Evolutionary conservation across 2,888 invertebrate species (phyloP).

Genomic region (Biston betularia): DNA sequence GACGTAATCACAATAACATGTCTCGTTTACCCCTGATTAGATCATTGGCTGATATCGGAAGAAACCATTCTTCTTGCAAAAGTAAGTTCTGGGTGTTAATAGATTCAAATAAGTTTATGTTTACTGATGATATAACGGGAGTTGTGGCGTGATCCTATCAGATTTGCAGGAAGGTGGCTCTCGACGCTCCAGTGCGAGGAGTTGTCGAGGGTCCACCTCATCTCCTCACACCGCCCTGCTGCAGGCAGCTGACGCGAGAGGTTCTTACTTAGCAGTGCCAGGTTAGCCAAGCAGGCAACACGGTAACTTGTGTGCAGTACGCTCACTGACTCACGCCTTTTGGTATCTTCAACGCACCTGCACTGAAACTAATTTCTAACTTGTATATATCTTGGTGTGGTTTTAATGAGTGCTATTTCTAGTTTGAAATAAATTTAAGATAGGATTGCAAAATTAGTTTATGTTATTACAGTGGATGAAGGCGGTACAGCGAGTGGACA

Average conservation of each 20-base stretch:
- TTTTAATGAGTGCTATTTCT: slow-evolving; percentile 25
- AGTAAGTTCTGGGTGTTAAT: slow-evolving; percentile 89
- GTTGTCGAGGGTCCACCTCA: slow-evolving; percentile 77
- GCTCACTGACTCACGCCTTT: slow-evolving; percentile 62
- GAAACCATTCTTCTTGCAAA: slow-evolving; percentile 97
- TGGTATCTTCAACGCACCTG: slow-evolving; percentile 57
- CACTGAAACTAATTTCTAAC: slow-evolving; percentile 66
- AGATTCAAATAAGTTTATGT: slow-evolving; percentile 23
- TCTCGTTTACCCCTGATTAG: slow-evolving; percentile 95
- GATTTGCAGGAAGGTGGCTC: slow-evolving; percentile 84
- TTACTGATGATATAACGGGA: slow-evolving; percentile 43
- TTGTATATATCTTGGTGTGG: slow-evolving; percentile 49
- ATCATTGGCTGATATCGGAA: slow-evolving; percentile 98
- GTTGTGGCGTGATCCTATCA: slow-evolving; percentile 68
- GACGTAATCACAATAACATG: slow-evolving; percentile 89
- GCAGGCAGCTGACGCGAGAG: slow-evolving; percentile 84
- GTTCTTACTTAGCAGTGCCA: slow-evolving; percentile 88
- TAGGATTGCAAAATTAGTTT: slow-evolving; percentile 61
- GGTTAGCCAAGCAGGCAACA: slow-evolving; percentile 76
- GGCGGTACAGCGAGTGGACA: slow-evolving; percentile 76
- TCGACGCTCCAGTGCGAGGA: slow-evolving; percentile 78
- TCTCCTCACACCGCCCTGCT: slow-evolving; percentile 84
- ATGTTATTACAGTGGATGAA: slow-evolving; percentile 85
- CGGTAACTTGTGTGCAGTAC: slow-evolving; percentile 53
- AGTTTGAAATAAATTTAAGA: slow-evolving; percentile 20